phyloP scores from a whole-genome alignment of 2,888 invertebrate species.

The Congeria kusceri region DNA sequence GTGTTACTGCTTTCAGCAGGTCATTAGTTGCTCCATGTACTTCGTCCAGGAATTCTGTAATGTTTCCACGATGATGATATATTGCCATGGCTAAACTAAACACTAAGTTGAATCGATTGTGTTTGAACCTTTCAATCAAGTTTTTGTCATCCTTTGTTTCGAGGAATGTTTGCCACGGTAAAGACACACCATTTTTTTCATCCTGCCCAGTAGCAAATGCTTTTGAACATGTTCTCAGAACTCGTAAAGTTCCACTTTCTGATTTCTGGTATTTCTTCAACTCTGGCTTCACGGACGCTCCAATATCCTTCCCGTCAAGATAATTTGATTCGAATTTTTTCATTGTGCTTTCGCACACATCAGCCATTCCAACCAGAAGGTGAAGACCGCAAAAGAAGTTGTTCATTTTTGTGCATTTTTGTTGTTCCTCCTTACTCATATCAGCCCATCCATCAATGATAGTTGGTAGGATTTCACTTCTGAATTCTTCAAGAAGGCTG shows the following conservation, averaged over 20 bases:
- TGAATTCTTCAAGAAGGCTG: conserved; percentile 42
- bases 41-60: conserved; percentile 26
- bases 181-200: conserved; percentile 48
- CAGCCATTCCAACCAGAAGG: conserved; percentile 43
- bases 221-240: conserved; percentile 47
- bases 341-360: conserved; percentile 26
- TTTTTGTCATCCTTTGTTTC: conserved; percentile 17
- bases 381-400: conserved; percentile 56
- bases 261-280: conserved; percentile 39
- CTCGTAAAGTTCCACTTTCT: conserved; percentile 50
- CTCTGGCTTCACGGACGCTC: conserved; percentile 32
- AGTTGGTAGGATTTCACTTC: conserved; percentile 29
- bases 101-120: conserved; percentile 25
- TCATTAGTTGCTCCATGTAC: conserved; percentile 37
- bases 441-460: conserved; percentile 30
- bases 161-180: conserved; percentile 39
- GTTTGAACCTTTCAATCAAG: conserved; percentile 13
- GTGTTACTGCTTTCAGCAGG: conserved; percentile 45
- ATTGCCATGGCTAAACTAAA: conserved; percentile 14
- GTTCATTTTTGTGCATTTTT: conserved; percentile 42
- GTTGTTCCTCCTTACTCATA: conserved; percentile 14
- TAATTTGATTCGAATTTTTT: conserved; percentile 37
- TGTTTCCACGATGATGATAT: conserved; percentile 22
- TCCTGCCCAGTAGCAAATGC: conserved; percentile 49
- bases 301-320: conserved; percentile 39